These are phyloP conservation scores for Strigamia transsilvanica DNA, from an alignment of 2,888 invertebrate genomes.

Conservation along the genomic window DNA sequence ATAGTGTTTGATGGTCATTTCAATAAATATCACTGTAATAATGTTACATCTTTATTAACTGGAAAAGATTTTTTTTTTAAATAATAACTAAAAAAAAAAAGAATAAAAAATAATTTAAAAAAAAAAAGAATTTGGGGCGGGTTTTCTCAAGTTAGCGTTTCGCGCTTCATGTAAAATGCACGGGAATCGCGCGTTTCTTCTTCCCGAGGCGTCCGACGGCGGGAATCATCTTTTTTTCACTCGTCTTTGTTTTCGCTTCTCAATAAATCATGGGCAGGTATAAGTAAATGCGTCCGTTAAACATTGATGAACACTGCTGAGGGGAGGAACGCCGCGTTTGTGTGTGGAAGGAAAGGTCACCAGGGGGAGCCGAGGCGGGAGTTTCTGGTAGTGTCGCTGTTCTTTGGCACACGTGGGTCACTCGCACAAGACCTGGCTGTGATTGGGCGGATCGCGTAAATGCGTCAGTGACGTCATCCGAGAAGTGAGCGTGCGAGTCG, in stretches of 20 bases:
- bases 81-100: too few species aligned
- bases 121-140: not conserved
- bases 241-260: constrained; percentile 14
- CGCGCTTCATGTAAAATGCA: constrained; percentile 49
- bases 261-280: constrained; percentile 40
- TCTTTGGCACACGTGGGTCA: constrained; percentile 44
- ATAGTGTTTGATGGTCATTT: constrained; percentile 31
- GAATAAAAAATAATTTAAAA: not conserved
- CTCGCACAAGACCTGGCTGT: not conserved
- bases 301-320: constrained; percentile 44
- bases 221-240: constrained; percentile 34
- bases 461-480: constrained; percentile 23
- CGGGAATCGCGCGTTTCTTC: constrained; percentile 41
- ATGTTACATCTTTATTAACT: not conserved
- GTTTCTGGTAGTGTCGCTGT: constrained; percentile 17
- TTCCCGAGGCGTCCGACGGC: constrained; percentile 37
- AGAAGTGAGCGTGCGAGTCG: constrained; percentile 1
- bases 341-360: constrained; percentile 36
- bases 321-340: constrained; percentile 25
- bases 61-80: not conserved
- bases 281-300: constrained; percentile 49
- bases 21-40: constrained; percentile 34
- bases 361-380: constrained; percentile 31
- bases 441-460: constrained; percentile 31
- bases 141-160: constrained; percentile 45